A percentile compares a stretch with the other conserved stretches of the same genome.
Conservation (phyloP, 2,888 invertebrate genomes). For the Lepidonotus clava region DNA sequence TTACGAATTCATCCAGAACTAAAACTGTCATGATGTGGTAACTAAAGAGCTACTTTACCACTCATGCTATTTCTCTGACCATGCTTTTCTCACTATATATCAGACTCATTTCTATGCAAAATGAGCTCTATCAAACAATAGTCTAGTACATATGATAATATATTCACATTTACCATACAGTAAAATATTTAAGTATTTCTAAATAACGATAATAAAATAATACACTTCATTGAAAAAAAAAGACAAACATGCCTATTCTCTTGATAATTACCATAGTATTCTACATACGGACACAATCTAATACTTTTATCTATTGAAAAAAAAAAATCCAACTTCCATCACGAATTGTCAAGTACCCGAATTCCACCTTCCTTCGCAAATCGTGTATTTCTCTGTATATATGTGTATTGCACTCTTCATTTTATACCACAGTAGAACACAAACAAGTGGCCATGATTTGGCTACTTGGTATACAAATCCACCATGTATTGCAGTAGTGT, state of each 20-base stretch:
- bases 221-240: conserved; percentile 4
- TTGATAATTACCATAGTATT: not conserved
- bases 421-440: no score
- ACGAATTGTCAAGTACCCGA: not conserved
- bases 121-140: not conserved
- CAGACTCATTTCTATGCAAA: not conserved
- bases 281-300: conserved; percentile 39
- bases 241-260: conserved; percentile 44
- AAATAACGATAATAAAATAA: conserved; percentile 17
- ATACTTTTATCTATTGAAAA: conserved; percentile 18
- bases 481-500: no score
- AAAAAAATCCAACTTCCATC: not conserved
- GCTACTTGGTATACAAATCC: no score
- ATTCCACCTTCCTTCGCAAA: not conserved
- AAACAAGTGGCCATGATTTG: no score
- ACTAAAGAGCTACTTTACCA: conserved; percentile 27
- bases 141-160: conserved; percentile 4
- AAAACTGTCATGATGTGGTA: not conserved
- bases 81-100: conserved; percentile 21
- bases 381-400: no score
- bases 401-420: no score
- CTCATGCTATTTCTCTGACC: conserved; percentile 17
- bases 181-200: conserved; percentile 17
- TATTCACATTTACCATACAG: no score
- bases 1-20: not conserved